A percentile compares a stretch with the other conserved stretches of the same genome.
Evolutionary conservation across 2,888 invertebrate genomes (phyloP).

Genomic region (Campoplex nolae): DNA sequence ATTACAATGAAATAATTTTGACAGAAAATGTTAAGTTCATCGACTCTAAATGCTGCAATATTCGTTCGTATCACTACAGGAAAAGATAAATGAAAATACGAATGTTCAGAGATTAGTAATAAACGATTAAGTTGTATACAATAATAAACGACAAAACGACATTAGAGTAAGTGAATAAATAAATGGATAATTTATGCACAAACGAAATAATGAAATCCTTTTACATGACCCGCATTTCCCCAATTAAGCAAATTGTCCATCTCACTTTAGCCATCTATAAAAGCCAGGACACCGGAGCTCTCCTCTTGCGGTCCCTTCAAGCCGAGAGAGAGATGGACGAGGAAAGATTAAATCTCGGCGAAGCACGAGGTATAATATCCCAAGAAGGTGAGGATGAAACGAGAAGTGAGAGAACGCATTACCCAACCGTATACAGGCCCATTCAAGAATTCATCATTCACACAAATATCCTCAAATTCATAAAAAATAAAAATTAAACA

Average conservation of each 20-base stretch:
- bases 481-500: not conserved
- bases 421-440: not conserved
- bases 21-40: too few species aligned
- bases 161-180: not conserved
- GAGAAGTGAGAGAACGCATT: conserved; percentile 20
- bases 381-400: conserved; percentile 47
- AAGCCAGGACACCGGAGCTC: conserved; percentile 5
- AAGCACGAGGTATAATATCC: conserved; percentile 46
- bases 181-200: not conserved
- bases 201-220: not conserved
- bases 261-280: conserved; percentile 23
- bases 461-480: not conserved
- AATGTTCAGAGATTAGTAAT: not conserved
- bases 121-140: not conserved
- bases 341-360: conserved; percentile 48
- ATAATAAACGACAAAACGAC: not conserved
- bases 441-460: conserved; percentile 3
- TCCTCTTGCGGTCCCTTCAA: conserved; percentile 23
- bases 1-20: too few species aligned
- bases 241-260: not conserved
- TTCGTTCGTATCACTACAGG: too few species aligned
- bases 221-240: conserved; percentile 15
- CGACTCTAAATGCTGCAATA: too few species aligned
- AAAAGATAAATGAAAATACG: not conserved
- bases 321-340: conserved; percentile 33